Percentiles rank a stretch among this genome's conserved stretches.
phyloP scores from a whole-genome alignment of 2,888 invertebrate genomes.

The Labia minor region DNA sequence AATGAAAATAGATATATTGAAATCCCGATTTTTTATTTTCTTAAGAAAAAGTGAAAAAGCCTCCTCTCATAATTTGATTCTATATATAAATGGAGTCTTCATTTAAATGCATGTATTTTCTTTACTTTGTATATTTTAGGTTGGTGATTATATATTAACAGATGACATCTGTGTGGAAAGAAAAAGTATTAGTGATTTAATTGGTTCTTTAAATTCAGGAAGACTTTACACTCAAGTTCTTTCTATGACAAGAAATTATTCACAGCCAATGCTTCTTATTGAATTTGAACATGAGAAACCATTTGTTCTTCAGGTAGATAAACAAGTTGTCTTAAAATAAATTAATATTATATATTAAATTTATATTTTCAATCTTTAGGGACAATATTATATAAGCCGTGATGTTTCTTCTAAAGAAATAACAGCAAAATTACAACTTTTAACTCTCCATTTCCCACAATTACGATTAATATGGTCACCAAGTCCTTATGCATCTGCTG shows the following conservation, averaged over 20 bases:
- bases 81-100: too few relatives aligned
- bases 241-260: conserved; percentile 83
- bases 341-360: conserved; percentile 5
- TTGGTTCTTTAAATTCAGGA: conserved; percentile 89
- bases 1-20: too few relatives aligned
- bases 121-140: conserved; percentile 42
- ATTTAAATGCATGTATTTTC: too few relatives aligned
- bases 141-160: conserved; percentile 95
- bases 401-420: conserved; percentile 68
- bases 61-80: too few relatives aligned
- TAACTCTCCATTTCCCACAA: conserved; percentile 92
- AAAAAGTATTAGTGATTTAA: conserved; percentile 90
- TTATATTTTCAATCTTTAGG: conserved; percentile 45
- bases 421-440: conserved; percentile 73
- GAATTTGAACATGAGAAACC: conserved; percentile 93
- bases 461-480: conserved; percentile 93
- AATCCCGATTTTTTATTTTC: too few relatives aligned
- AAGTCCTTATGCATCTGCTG: conserved; percentile 89
- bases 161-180: conserved; percentile 95
- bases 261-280: conserved; percentile 79
- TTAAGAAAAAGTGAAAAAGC: too few relatives aligned
- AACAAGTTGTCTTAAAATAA: background rate
- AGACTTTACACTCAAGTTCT: conserved; percentile 90
- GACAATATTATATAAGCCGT: conserved; percentile 62
- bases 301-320: conserved; percentile 71